Base-by-base conservation (phyloP, 2,888 invertebrate genomes). In the Schizotus pectinicornis region DNA sequence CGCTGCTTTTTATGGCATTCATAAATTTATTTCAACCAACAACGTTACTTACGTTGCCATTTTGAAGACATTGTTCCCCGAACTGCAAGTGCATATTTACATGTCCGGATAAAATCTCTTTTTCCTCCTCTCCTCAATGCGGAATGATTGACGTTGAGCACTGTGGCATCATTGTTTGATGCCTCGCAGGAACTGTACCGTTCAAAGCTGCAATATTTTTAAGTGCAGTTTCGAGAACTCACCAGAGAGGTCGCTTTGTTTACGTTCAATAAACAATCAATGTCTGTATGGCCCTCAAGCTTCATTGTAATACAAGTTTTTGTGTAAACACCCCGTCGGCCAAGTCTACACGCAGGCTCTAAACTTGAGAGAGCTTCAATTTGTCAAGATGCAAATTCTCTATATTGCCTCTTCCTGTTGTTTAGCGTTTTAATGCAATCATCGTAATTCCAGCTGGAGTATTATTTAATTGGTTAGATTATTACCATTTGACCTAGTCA, bases 351-450 rank as follows among this genome's bases (percentile, higher is more conserved):
- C 2, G 22, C 42, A 22, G 5, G 22, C 42, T 41, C 36, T 30
- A 35, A 12, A n/a, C n/a, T n/a, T n/a, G n/a, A n/a, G n/a, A n/a
- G n/a, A n/a, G n/a, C 13, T 32, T 38, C 35, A 45, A 13, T 37
- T 53, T 63, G 63, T 65, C 67, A 67, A 73, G 69, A 74, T 70
- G 71, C 73, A 72, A 73, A 74, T 71, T 60, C 67, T 73, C 69
- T 72, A 22, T 22, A 74, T 74, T 73, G 69, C 69, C 63, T 67
- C 73, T 73, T 74, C 74, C 74, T 73, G 74, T 73, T 70, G 70
- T 71, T 73, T 67, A 69, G 54, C 63, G 56, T 65, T 64, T n/a
- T 69, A 67, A 72, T 72, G 62, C 64, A 70, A 68, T 69, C 67
- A 67, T 67, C 65, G 65, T 66, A 67, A 70, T 69, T 68, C 61